Conservation (phyloP, 23 tunicate genomes). For the Styela clava region DNA sequence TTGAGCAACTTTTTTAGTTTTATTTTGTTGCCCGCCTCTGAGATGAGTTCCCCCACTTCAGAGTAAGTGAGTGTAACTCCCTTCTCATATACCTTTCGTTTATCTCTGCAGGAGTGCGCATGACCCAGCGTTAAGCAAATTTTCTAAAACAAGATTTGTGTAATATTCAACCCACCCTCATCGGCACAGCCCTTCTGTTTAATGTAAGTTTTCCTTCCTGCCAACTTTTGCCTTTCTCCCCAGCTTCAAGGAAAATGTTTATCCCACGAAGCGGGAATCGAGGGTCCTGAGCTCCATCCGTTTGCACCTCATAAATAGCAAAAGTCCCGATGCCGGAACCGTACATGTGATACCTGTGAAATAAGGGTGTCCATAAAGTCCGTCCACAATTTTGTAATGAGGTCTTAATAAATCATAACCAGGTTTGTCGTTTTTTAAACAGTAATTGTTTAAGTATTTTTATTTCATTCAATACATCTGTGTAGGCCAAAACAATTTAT, state of each 20-base stretch:
- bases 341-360: slow-evolving; percentile 6
- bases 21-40: too few species aligned
- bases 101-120: too few species aligned
- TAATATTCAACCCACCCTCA: not conserved
- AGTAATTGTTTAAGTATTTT: too few species aligned
- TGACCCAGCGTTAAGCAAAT: too few species aligned
- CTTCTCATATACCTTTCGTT: too few species aligned
- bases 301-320: not conserved
- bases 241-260: not conserved
- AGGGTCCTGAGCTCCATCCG: not conserved
- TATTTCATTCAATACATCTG: too few species aligned
- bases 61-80: too few species aligned
- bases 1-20: too few species aligned
- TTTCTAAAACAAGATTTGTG: too few species aligned
- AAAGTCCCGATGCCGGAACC: not conserved
- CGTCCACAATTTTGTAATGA: not conserved
- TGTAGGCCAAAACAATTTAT: too few species aligned
- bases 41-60: too few species aligned
- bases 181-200: slow-evolving; percentile 9
- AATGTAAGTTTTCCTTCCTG: not conserved
- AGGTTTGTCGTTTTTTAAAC: too few species aligned
- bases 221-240: slow-evolving; percentile 1
- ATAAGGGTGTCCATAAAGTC: not conserved
- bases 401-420: not conserved
- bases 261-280: not conserved